Conservation (phyloP, 2,888 invertebrate genomes). For the Cheilosia pagana region DNA sequence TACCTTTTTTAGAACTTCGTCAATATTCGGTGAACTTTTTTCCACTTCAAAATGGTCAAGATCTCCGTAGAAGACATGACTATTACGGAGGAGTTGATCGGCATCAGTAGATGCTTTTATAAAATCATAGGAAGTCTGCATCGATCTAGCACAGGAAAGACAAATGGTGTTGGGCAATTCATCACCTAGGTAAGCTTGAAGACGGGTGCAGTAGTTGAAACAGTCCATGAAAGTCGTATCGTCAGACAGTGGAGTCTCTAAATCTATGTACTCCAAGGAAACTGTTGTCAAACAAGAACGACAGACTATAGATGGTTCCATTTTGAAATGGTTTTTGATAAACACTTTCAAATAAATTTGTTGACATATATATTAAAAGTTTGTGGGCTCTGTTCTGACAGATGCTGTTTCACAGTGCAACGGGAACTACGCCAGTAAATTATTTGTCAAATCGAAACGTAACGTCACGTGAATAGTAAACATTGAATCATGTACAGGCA, state of each 20-base stretch:
- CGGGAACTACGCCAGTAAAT: too few relatives aligned
- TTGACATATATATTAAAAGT: too few relatives aligned
- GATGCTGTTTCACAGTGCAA: too few relatives aligned
- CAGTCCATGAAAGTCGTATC: constrained; percentile 65
- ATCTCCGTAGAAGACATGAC: constrained; percentile 14
- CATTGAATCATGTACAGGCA: too few relatives aligned
- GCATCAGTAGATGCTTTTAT: constrained; percentile 44
- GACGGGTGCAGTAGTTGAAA: constrained; percentile 74
- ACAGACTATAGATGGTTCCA: constrained; percentile 67
- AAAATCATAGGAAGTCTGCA: constrained; percentile 59
- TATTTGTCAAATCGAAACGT: too few relatives aligned
- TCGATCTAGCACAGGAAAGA: constrained; percentile 44
- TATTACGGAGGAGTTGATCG: constrained; percentile 45
- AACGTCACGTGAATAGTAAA: too few relatives aligned
- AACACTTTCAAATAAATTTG: too few relatives aligned
- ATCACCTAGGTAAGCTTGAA: constrained; percentile 64
- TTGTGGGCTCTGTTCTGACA: too few relatives aligned
- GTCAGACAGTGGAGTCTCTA: constrained; percentile 61
- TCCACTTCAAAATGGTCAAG: not conserved
- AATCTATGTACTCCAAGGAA: constrained; percentile 69
- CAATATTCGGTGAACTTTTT: not conserved
- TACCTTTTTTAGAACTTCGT: constrained; percentile 21
- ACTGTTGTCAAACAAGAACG: constrained; percentile 73
- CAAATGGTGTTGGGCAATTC: constrained; percentile 62
- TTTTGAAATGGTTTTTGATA: constrained; percentile 1